phyloP scores from a whole-genome alignment of 1,140 invertebrate species.

The Radopholus similis region DNA sequence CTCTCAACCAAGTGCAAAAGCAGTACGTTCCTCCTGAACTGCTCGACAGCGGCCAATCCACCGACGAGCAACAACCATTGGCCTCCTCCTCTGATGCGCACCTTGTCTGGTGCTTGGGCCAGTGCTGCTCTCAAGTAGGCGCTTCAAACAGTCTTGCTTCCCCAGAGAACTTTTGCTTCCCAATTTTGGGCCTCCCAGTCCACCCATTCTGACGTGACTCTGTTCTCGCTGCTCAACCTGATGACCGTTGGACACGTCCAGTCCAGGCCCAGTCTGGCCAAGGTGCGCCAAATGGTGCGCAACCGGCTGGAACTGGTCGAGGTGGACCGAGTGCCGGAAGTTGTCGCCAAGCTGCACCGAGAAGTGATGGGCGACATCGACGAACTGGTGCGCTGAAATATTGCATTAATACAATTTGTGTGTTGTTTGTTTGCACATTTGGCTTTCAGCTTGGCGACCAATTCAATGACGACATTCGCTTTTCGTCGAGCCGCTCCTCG shows the following conservation, averaged over 20 bases:
- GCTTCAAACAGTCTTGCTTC: background rate
- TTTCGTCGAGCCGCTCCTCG: constrained; percentile 23
- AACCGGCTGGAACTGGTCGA: constrained; percentile 27
- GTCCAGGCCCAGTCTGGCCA: constrained; percentile 34
- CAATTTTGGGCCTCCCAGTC: background rate
- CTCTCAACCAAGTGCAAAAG: background rate
- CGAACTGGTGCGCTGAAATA: constrained; percentile 31
- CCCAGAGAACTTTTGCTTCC: background rate
- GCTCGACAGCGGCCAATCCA: background rate
- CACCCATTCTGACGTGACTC: constrained; percentile 25
- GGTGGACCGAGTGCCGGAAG: constrained; percentile 11
- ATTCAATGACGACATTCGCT: constrained; percentile 26
- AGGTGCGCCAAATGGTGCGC: constrained; percentile 36
- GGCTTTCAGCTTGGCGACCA: constrained; percentile 13
- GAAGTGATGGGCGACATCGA: constrained; percentile 44
- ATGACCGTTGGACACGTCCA: constrained; percentile 41
- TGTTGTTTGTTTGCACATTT: background rate
- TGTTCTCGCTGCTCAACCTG: constrained; percentile 36
- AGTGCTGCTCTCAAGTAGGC: constrained; percentile 16
- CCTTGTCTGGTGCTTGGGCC: constrained; percentile 40
- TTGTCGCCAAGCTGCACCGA: constrained; percentile 25
- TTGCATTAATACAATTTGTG: background rate
- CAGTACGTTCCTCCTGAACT: constrained; percentile 38
- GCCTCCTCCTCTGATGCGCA: constrained; percentile 1
- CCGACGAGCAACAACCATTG: background rate